phyloP scores from a whole-genome alignment of 1,140 invertebrate genomes.

The Cotesia chilonis region DNA sequence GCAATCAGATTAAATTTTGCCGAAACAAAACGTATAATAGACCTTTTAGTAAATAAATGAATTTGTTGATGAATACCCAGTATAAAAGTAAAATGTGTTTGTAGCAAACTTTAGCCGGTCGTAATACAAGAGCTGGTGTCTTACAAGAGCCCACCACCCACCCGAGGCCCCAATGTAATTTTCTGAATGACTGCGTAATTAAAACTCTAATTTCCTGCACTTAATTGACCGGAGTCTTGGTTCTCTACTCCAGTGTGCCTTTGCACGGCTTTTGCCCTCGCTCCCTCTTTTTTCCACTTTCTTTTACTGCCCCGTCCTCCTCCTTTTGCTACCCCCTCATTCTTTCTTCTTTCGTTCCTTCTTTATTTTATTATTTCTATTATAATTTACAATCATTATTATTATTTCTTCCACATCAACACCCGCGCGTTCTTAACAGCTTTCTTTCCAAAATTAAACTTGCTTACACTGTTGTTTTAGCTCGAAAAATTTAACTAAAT shows the following conservation, averaged over 20 bases:
- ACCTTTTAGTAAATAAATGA: neutral
- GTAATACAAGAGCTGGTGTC: conserved; percentile 8
- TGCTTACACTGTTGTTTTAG: too few relatives aligned
- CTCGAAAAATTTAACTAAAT: too few relatives aligned
- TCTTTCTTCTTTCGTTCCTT: too few relatives aligned
- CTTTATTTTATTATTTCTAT: too few relatives aligned
- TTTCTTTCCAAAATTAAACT: too few relatives aligned
- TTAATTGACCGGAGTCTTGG: conserved; percentile 67
- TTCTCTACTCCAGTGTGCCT: conserved; percentile 36
- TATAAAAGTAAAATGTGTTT: conserved; percentile 7
- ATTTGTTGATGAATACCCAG: conserved; percentile 16
- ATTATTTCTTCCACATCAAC: too few relatives aligned
- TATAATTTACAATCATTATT: too few relatives aligned
- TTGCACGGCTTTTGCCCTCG: conserved; percentile 27
- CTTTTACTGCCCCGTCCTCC: neutral
- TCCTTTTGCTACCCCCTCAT: too few relatives aligned
- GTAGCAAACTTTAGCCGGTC: conserved; percentile 6
- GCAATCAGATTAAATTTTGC: too few relatives aligned
- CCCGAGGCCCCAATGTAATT: conserved; percentile 64
- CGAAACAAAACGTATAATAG: too few relatives aligned
- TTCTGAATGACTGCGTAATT: conserved; percentile 69
- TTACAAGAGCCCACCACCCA: conserved; percentile 34
- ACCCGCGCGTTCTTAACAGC: too few relatives aligned
- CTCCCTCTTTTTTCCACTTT: conserved; percentile 13
- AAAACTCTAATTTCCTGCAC: conserved; percentile 69